Base-by-base conservation (phyloP, 1,140 invertebrate species). In the Eupeodes corollae region DNA sequence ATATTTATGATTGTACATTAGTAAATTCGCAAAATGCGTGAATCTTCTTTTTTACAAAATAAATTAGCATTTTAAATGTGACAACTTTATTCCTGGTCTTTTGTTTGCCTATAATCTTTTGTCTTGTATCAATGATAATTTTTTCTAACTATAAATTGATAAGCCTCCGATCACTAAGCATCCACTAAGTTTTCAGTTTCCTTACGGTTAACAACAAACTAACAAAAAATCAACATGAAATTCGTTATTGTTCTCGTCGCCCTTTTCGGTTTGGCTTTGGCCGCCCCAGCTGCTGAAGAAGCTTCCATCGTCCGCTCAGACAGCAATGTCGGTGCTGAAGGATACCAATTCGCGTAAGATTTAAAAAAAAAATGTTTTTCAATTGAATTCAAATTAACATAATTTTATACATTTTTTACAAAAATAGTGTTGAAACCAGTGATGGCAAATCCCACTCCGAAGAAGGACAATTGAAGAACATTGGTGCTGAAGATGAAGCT, bases 361-460 rank as follows among this genome's bases (percentile, higher is more conserved):
- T 26, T 26, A n/a, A n/a, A n/a, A n/a, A n/a, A n/a, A n/a, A n/a
- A n/a, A n/a, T 26, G 3, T 26, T 26, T 26, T 33, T 3, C 26
- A 34, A 34, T n/a, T n/a, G n/a, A n/a, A n/a, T n/a, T n/a, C n/a
- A n/a, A n/a, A n/a, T 12, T 12, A 37, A 15, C 19, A 33, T 45
- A n/a, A 40, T 18, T 31, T 11, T 13, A 2, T n/a, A 42, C 16
- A 3, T 19, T 34, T 18, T 43, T 16, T 5, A n/a, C 15, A 18
- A 6, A 19, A 15, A 33, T 26, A 49, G 48, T 38, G 44, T 13
- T 57, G 79, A 81, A 54, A 78, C 79, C 9, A 80, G 71, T 14
- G 77, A 84, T 56, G 81, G 80, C 9, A 79, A 76, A n/a, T 59
- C 70, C 2, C 72, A 71, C 12, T 61, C 77, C 52, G 79, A 83